Evolutionary conservation across 2,888 invertebrate genomes (phyloP).

Genomic region (Phyllotreta striolata): DNA sequence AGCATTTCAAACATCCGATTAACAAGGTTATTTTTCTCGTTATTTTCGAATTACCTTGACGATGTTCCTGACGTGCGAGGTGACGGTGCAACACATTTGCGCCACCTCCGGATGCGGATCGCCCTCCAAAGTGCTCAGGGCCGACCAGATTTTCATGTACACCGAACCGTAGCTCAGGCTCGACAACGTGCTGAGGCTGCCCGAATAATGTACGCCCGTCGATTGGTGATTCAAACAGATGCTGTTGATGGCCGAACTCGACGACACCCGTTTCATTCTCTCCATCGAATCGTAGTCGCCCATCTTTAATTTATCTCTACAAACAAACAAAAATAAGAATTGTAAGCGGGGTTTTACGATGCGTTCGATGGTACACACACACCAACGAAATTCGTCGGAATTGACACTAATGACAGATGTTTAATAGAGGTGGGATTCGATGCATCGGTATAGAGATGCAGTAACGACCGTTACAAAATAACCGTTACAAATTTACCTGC

Average conservation of each 20-base stretch:
- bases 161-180: constrained; percentile 74
- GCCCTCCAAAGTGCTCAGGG: constrained; percentile 76
- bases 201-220: constrained; percentile 39
- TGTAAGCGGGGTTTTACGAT: no score
- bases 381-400: no score
- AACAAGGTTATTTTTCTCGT: no score
- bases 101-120: constrained; percentile 91
- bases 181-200: constrained; percentile 60
- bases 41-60: constrained; percentile 63
- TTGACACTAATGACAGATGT: no score
- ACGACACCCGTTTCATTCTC: constrained; percentile 71
- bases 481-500: no score
- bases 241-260: constrained; percentile 74
- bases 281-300: constrained; percentile 48
- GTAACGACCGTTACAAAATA: no score
- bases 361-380: no score
- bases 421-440: no score
- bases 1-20: no score
- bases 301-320: constrained; percentile 39
- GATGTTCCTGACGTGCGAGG: constrained; percentile 79
- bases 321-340: no score
- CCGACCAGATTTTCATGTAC: constrained; percentile 90
- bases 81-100: constrained; percentile 78
- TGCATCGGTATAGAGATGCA: no score
- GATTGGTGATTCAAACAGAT: constrained; percentile 51